phyloP scores from a whole-genome alignment of 2,113 vertebrate genomes.

The Tachysurus vachellii region DNA sequence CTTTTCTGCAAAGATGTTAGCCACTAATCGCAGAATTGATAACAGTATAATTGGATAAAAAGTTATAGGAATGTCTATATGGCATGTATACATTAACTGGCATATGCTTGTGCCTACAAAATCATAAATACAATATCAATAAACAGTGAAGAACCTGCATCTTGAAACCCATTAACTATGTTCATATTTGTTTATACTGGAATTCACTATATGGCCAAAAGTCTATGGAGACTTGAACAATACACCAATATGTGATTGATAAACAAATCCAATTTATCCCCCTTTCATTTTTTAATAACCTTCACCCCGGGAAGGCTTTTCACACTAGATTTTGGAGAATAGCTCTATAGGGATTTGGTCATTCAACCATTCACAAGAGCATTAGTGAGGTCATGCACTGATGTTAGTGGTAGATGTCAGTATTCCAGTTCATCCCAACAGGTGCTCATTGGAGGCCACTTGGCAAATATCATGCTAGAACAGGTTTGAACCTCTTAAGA shows the following conservation, averaged over 20 bases:
- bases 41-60: not conserved
- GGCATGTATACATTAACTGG: not conserved
- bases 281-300: not conserved
- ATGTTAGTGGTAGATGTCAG: not conserved
- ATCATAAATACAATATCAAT: not conserved
- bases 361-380: not conserved
- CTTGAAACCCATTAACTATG: not conserved
- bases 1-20: not conserved
- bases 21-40: not conserved
- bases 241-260: not conserved
- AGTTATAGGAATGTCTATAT: not conserved
- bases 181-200: not conserved
- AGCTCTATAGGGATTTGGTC: not conserved
- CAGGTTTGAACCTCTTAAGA: not conserved
- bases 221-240: not conserved
- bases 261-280: not conserved
- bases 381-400: too few species aligned
- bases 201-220: not conserved
- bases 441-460: not conserved
- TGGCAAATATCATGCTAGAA: not conserved
- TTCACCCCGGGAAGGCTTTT: not conserved
- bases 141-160: not conserved
- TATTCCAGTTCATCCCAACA: not conserved
- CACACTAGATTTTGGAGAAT: not conserved
- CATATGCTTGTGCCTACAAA: not conserved